Percentiles rank a stretch among this genome's conserved stretches.
Evolutionary conservation across 1,140 invertebrate genomes (phyloP).

Genomic region (Oscheius sp.): DNA sequence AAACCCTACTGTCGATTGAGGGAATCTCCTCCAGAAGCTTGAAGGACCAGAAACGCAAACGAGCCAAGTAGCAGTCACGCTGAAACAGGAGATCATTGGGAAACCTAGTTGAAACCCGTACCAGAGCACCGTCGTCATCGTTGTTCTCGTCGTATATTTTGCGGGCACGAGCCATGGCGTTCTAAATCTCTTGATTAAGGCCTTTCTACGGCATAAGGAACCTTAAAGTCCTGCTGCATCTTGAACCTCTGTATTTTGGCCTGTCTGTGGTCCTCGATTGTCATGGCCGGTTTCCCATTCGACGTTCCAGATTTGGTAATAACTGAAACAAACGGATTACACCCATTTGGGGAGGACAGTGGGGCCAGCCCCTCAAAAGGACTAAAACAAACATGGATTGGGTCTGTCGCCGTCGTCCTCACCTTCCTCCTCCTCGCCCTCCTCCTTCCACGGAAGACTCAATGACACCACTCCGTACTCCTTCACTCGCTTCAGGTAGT

Average conservation of each 20-base stretch:
- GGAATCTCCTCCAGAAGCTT: conserved; percentile 14
- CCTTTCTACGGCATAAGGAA: background rate
- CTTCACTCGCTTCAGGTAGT: conserved; percentile 25
- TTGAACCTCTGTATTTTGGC: conserved; percentile 30
- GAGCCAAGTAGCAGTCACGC: conserved; percentile 19
- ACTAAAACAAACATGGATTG: conserved; percentile 1
- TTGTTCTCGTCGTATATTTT: conserved; percentile 13
- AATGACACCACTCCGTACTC: conserved; percentile 15
- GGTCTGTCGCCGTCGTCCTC: background rate
- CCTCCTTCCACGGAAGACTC: conserved; percentile 26
- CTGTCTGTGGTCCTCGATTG: conserved; percentile 20
- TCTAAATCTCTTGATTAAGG: background rate
- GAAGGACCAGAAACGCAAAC: conserved; percentile 13
- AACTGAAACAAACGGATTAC: background rate
- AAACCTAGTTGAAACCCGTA: background rate
- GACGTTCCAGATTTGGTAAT: background rate
- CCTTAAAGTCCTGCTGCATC: conserved; percentile 17
- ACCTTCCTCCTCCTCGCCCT: conserved; percentile 13
- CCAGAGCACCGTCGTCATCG: conserved; percentile 20
- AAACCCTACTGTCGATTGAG: conserved; percentile 12
- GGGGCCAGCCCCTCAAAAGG: background rate
- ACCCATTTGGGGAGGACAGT: background rate
- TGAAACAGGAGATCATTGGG: background rate
- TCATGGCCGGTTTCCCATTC: background rate
- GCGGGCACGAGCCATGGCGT: background rate